Evolutionary conservation across 2,797 vertebrate species (phyloP).

Genomic region (Basileuterus tristriatus): DNA sequence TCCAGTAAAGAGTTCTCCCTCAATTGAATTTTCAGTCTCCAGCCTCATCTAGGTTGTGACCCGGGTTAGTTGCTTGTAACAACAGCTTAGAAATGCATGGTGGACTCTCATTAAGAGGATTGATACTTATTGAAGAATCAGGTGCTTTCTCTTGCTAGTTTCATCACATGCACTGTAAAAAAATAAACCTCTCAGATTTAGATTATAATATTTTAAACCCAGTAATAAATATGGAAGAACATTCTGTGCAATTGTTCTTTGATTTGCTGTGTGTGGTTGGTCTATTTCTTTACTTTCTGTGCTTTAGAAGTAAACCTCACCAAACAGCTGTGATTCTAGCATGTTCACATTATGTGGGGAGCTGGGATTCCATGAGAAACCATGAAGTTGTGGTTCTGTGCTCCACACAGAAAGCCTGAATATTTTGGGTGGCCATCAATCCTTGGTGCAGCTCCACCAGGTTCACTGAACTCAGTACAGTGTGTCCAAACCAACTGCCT

Average conservation of each 20-base stretch:
- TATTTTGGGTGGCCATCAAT: not conserved
- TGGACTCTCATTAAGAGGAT: not conserved
- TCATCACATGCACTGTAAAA: not conserved
- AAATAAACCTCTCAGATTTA: not conserved
- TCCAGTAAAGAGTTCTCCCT: not conserved
- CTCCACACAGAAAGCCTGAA: not conserved
- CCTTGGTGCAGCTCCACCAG: not conserved
- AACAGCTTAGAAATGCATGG: not conserved
- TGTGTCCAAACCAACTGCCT: not conserved
- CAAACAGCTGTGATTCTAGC: not conserved
- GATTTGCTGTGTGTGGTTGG: not conserved
- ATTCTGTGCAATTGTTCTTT: not conserved
- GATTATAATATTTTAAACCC: not conserved
- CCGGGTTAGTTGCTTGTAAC: not conserved
- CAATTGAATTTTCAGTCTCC: not conserved
- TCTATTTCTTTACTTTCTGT: not conserved
- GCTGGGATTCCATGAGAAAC: not conserved
- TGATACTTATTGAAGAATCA: not conserved
- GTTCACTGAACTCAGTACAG: not conserved
- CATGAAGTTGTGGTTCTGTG: fast-evolving
- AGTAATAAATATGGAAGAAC: not conserved
- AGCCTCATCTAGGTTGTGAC: not conserved
- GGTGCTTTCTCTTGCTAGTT: not conserved
- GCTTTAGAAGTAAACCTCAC: not conserved
- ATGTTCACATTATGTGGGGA: not conserved